Evolutionary conservation across 2,797 vertebrate species (phyloP).

Genomic region (Scarus forsteni): DNA sequence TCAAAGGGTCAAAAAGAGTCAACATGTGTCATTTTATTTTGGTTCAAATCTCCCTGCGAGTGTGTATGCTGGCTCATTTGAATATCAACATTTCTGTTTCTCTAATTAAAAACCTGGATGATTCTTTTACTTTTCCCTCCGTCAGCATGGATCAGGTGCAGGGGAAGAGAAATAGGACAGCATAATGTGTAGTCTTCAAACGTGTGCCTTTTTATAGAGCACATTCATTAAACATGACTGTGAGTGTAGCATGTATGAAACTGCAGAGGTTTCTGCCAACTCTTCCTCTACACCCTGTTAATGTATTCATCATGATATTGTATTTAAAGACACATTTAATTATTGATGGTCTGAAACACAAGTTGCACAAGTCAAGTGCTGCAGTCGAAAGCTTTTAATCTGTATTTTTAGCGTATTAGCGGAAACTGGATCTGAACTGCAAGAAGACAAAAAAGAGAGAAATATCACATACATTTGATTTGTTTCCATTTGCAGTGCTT

Average conservation of each 20-base stretch:
- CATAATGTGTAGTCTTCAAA: conserved; percentile 14
- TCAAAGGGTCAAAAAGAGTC: too few relatives aligned
- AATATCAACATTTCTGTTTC: too few relatives aligned
- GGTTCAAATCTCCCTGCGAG: too few relatives aligned
- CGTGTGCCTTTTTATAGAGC: conserved; percentile 24
- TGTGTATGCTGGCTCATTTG: too few relatives aligned
- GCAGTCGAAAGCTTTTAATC: conserved; percentile 15
- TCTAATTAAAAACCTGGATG: too few relatives aligned
- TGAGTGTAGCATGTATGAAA: conserved; percentile 34
- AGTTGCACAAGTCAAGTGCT: conserved; percentile 21
- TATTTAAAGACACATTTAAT: conserved; percentile 69
- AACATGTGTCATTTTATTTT: too few relatives aligned
- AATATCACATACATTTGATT: conserved; percentile 26
- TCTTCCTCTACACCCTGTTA: conserved; percentile 32
- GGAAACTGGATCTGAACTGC: too few relatives aligned
- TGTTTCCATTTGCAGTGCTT: conserved; percentile 10
- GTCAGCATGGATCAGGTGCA: conserved; percentile 2
- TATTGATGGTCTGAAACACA: conserved; percentile 56
- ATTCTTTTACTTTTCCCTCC: not conserved
- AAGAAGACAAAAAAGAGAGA: conserved; percentile 19
- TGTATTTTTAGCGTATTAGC: too few relatives aligned
- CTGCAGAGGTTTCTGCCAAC: conserved; percentile 51
- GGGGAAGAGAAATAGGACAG: not conserved
- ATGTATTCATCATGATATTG: conserved; percentile 57
- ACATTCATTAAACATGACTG: conserved; percentile 59